Base-by-base conservation (phyloP, 1,140 invertebrate genomes). In the Heliconius himera region DNA sequence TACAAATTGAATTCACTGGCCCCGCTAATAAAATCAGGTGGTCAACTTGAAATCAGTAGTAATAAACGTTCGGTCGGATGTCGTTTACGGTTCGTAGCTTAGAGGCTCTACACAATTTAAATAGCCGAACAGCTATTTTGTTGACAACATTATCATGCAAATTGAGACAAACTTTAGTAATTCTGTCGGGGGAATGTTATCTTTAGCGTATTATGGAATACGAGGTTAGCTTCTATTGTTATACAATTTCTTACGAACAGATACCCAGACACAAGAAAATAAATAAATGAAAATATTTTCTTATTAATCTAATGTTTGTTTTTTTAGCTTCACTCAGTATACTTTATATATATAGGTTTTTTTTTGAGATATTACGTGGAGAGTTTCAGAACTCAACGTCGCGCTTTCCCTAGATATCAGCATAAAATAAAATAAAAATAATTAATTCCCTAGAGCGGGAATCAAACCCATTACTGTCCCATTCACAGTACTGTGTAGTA, bases 91-190 rank as follows among this genome's bases (percentile, higher is more conserved):
- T 22, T 22, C 54, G 6, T 56, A 22, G 54, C 60, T 66, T 66
- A 26, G 60, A 66, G 22, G 1, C n/a, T 66, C 22, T 29, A 66
- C 26, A 29, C 60, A 66, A 26, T 66, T 66, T 16, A 66, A 66
- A 66, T 13, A 6, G 22, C 11, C 22, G 22, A 29, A 66, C 11
- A 29, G 22, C 22, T 13, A 66, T 66, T 66, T 66, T 66, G 22
- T 26, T 29, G 60, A 66, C 26, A 66, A 66, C 60, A 56, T 66
- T 66, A 29, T 29, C 22, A 66, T 29, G 26, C 60, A 66, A 66
- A 66, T 66, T 29, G 54, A 66, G 22, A 66, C 60, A 66, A 66
- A 66, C 60, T 66, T 66, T 13, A 66, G 60, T 26, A 66, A 66
- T 66, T 66, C 60, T 66, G 22, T 29, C 11, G 11, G 9, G 60